Evolutionary conservation across 1,140 invertebrate species (phyloP).

Genomic region (Hesperophylax magnus): DNA sequence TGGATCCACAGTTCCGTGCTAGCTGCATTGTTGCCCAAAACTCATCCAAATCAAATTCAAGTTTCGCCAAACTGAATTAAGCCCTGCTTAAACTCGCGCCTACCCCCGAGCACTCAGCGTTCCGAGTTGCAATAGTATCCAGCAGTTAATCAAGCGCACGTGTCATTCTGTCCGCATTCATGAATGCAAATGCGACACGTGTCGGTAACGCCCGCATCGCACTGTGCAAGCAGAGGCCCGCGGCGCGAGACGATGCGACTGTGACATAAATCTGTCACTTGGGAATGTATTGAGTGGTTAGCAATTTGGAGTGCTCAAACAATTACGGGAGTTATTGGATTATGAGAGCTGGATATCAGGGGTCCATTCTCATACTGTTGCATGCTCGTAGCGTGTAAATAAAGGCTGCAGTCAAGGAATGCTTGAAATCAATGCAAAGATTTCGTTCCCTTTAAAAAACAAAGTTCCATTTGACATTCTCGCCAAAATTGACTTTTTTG

Average conservation of each 20-base stretch:
- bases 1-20: too few species aligned
- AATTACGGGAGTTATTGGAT: neutral
- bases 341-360: neutral
- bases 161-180: conserved; percentile 27
- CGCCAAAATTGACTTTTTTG: too few species aligned
- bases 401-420: too few species aligned
- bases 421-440: too few species aligned
- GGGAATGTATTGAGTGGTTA: neutral
- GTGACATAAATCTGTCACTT: conserved; percentile 35
- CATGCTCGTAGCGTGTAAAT: too few species aligned
- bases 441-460: too few species aligned
- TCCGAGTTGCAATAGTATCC: neutral
- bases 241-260: neutral
- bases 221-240: neutral
- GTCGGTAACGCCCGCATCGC: conserved; percentile 22
- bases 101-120: neutral
- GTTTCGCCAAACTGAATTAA: too few species aligned
- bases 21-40: too few species aligned
- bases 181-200: conserved; percentile 40
- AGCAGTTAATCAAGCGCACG: conserved; percentile 23
- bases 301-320: neutral
- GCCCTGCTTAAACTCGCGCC: neutral
- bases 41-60: too few species aligned
- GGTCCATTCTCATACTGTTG: too few species aligned
- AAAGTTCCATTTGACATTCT: too few species aligned